phyloP scores from a whole-genome alignment of 2,888 invertebrate species.

The Oegoconia quadripuncta region DNA sequence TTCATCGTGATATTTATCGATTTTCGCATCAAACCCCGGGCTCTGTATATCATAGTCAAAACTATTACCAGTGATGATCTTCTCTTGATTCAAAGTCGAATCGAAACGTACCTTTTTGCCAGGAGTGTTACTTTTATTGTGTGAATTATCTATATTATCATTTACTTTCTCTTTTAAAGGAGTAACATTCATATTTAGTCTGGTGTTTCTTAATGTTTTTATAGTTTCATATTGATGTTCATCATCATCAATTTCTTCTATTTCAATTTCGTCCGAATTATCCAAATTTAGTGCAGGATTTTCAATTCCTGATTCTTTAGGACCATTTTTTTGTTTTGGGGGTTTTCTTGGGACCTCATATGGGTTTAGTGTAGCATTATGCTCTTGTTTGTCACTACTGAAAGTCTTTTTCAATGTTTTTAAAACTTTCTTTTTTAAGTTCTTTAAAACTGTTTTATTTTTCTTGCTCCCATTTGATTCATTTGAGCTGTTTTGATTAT shows the following conservation, averaged over 20 bases:
- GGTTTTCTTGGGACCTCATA: slow-evolving; percentile 69
- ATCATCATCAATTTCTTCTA: slow-evolving; percentile 42
- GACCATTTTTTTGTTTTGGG: slow-evolving; percentile 44
- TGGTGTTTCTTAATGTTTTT: slow-evolving; percentile 64
- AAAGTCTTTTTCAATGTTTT: slow-evolving; percentile 69
- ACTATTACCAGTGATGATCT: slow-evolving; percentile 70
- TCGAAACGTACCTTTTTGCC: slow-evolving; percentile 72
- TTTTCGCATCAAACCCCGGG: slow-evolving; percentile 66
- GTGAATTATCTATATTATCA: slow-evolving; percentile 47
- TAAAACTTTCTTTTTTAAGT: slow-evolving; percentile 64
- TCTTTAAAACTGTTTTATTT: slow-evolving; percentile 52
- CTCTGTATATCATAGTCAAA: slow-evolving; percentile 66
- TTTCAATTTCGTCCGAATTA: slow-evolving; percentile 69
- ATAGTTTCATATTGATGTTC: slow-evolving; percentile 68
- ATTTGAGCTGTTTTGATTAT: slow-evolving; percentile 44
- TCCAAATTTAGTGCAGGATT: slow-evolving; percentile 67
- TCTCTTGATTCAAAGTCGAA: slow-evolving; percentile 68
- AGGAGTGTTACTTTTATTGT: slow-evolving; percentile 55
- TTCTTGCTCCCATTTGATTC: slow-evolving; percentile 61
- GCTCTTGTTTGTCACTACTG: slow-evolving; percentile 56
- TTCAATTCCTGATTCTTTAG: slow-evolving; percentile 62
- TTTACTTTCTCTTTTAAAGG: slow-evolving; percentile 50
- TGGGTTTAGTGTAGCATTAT: slow-evolving; percentile 54
- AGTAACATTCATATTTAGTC: slow-evolving; percentile 64
- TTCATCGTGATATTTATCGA: slow-evolving; percentile 73